A percentile compares a stretch with the other conserved stretches of the same genome.
phyloP scores from a whole-genome alignment of 64 coral and sea anemone genomes.

The Montipora foliosa region DNA sequence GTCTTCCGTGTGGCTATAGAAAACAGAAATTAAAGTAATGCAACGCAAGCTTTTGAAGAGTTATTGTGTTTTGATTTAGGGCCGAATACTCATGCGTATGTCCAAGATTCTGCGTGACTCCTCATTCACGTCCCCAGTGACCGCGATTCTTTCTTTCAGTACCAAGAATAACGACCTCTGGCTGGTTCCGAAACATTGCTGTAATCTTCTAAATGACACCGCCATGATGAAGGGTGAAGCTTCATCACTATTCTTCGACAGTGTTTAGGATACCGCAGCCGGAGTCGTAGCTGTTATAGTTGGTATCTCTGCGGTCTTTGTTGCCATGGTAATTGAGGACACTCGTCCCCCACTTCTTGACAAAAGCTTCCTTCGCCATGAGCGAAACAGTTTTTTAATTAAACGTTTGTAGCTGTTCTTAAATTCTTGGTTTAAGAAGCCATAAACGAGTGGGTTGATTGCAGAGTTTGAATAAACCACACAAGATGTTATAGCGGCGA shows the following conservation, averaged over 20 bases:
- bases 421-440: slow-evolving; percentile 67
- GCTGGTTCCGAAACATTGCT: too few relatives aligned
- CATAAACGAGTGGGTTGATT: slow-evolving; percentile 73
- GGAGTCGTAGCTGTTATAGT: slow-evolving; percentile 2
- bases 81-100: too few relatives aligned
- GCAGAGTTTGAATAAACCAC: slow-evolving; percentile 64
- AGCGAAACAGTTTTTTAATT: not conserved
- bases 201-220: too few relatives aligned
- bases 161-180: too few relatives aligned
- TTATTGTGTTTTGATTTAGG: too few relatives aligned
- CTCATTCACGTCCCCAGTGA: too few relatives aligned
- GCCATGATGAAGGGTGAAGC: not conserved
- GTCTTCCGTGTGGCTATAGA: too few relatives aligned
- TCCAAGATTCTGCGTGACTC: too few relatives aligned
- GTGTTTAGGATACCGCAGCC: not conserved
- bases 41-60: too few relatives aligned
- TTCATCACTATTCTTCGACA: not conserved
- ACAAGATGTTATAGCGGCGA: slow-evolving; percentile 10
- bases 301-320: not conserved
- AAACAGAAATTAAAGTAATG: too few relatives aligned
- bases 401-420: slow-evolving; percentile 34
- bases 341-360: not conserved
- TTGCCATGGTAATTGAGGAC: not conserved
- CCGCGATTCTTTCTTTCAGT: too few relatives aligned
- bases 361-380: not conserved